These are phyloP conservation scores for Natrix natrix DNA, from an alignment of 2,797 vertebrate species.

Conservation along the genomic window DNA sequence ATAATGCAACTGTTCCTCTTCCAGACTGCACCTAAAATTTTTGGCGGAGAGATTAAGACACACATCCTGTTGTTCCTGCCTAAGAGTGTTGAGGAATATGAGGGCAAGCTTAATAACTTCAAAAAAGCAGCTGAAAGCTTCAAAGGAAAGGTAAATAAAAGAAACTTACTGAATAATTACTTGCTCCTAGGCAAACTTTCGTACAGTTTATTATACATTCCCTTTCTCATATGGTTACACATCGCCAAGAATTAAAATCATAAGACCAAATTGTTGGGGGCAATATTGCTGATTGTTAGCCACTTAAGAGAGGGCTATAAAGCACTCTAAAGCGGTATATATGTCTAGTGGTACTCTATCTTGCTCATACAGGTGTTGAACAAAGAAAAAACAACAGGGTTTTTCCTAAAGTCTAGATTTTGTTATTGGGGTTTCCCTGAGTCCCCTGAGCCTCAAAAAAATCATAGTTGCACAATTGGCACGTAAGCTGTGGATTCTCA, in stretches of 20 bases:
- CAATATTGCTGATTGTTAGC: too few relatives aligned
- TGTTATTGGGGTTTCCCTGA: not conserved
- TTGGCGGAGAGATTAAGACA: constrained; percentile 98
- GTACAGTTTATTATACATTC: not conserved
- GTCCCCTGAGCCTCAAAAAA: not conserved
- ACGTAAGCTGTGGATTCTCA: not conserved
- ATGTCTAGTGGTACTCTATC: too few relatives aligned
- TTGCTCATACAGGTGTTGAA: not conserved
- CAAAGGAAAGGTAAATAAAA: constrained; percentile 84
- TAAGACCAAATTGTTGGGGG: too few relatives aligned
- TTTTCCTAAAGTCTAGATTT: not conserved
- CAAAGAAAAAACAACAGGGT: not conserved
- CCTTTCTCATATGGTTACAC: not conserved
- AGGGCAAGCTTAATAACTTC: constrained; percentile 88
- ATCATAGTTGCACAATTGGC: not conserved
- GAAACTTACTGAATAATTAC: not conserved
- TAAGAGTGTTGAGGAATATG: constrained; percentile 84
- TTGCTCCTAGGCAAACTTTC: not conserved
- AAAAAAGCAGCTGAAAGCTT: constrained; percentile 88
- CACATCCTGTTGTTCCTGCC: constrained; percentile 95
- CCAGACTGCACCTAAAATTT: constrained; percentile 97
- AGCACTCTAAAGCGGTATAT: too few relatives aligned
- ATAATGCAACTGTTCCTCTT: not conserved
- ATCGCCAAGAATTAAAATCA: not conserved
- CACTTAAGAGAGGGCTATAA: too few relatives aligned